These are phyloP conservation scores for Cardiocondyla obscurior DNA, from an alignment of 1,140 invertebrate species.

Conservation along the genomic window DNA sequence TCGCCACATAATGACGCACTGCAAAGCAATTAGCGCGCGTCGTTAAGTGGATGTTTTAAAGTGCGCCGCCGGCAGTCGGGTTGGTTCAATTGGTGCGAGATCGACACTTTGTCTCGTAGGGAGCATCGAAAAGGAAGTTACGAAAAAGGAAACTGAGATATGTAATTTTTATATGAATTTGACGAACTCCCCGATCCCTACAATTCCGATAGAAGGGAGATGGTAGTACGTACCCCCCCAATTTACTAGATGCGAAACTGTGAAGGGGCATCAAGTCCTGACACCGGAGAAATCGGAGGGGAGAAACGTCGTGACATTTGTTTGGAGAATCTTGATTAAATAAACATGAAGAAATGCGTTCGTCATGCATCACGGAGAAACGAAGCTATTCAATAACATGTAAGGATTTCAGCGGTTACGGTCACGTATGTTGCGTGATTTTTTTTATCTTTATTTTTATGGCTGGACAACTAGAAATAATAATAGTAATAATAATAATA, in stretches of 20 bases:
- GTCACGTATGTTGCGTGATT: not conserved
- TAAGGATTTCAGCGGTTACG: slow-evolving; percentile 36
- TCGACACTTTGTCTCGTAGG: too few relatives aligned
- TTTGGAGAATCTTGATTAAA: slow-evolving; percentile 70
- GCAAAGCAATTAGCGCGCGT: slow-evolving; percentile 35
- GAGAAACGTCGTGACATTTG: slow-evolving; percentile 57
- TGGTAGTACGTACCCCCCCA: slow-evolving; percentile 35
- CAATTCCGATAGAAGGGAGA: slow-evolving; percentile 37
- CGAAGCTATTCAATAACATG: slow-evolving; percentile 24
- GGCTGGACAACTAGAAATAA: not conserved
- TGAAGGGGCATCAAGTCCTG: slow-evolving; percentile 71
- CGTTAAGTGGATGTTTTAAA: slow-evolving; percentile 9
- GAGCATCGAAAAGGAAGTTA: not conserved
- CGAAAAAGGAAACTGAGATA: slow-evolving; percentile 3
- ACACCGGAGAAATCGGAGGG: slow-evolving; percentile 49
- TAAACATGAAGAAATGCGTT: slow-evolving; percentile 70
- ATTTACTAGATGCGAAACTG: slow-evolving; percentile 59
- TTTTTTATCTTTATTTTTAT: slow-evolving; percentile 15
- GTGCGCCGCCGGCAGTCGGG: not conserved
- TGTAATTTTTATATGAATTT: slow-evolving; percentile 26
- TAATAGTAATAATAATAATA: too few relatives aligned
- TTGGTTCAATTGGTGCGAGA: too few relatives aligned
- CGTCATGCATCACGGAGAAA: slow-evolving; percentile 27
- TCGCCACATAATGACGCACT: slow-evolving; percentile 37
- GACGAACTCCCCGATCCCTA: not conserved